Percentiles rank a stretch among this genome's conserved stretches.
Conservation (phyloP, 1,140 invertebrate species). For the Aethina tumida region DNA sequence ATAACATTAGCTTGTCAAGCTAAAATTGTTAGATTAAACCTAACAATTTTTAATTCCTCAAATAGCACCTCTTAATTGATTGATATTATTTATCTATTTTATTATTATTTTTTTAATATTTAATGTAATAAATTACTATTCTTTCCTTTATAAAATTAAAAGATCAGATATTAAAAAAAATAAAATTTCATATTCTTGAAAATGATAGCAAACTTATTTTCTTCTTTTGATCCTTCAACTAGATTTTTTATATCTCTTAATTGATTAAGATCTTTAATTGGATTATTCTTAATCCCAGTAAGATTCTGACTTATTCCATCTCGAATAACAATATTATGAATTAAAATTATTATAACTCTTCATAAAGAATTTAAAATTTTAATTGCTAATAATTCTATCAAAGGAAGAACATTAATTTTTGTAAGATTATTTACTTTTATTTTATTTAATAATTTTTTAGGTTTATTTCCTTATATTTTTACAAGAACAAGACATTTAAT, state of each 20-base stretch:
- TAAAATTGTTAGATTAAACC: conserved; percentile 42
- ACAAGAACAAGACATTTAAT: conserved; percentile 48
- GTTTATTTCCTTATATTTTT: conserved; percentile 58
- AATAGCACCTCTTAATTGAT: conserved; percentile 44
- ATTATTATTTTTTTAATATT: conserved; percentile 39
- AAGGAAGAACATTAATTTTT: conserved; percentile 41
- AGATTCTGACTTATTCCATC: conserved; percentile 41
- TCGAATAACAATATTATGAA: conserved; percentile 37
- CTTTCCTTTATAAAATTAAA: conserved; percentile 28
- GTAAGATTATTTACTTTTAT: conserved; percentile 44
- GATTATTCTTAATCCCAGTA: conserved; percentile 38
- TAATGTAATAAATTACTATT: conserved; percentile 39
- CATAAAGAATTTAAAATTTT: conserved; percentile 44
- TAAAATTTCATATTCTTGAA: conserved; percentile 37
- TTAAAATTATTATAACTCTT: conserved; percentile 35
- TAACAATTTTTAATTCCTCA: conserved; percentile 47
- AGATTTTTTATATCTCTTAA: conserved; percentile 40
- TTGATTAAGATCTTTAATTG: conserved; percentile 41
- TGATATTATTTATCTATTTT: conserved; percentile 40
- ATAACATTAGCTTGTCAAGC: conserved; percentile 47
- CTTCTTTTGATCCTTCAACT: conserved; percentile 42
- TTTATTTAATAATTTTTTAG: conserved; percentile 52
- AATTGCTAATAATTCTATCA: conserved; percentile 33
- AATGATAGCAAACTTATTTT: conserved; percentile 48
- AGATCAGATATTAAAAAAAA: conserved; percentile 24